A percentile compares a stretch with the other conserved stretches of the same genome.
These are phyloP conservation scores for Malacoraja senta DNA, from an alignment of 2,797 vertebrate species.

Conservation along the genomic window DNA sequence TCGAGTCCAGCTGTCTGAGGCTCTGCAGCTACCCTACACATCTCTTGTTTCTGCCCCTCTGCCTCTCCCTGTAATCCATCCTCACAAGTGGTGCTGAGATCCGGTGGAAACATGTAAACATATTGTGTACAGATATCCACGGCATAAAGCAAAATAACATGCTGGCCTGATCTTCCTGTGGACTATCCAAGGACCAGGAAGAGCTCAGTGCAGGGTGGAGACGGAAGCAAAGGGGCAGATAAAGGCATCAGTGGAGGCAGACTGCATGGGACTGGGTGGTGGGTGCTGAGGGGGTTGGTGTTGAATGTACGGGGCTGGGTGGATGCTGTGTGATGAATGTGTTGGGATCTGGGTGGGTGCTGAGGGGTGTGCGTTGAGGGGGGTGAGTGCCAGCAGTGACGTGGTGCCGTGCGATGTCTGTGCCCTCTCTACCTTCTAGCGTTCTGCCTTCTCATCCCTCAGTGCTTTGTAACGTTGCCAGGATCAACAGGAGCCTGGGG, in stretches of 20 bases:
- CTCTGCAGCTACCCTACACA: not conserved
- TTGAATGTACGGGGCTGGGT: no score
- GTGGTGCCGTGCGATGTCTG: not conserved
- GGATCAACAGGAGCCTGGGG: not conserved
- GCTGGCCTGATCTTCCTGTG: not conserved
- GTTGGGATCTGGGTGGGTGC: no score
- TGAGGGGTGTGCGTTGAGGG: not conserved
- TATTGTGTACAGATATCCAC: not conserved
- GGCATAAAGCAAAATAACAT: not conserved
- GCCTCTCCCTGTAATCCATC: not conserved
- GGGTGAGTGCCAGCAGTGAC: no score
- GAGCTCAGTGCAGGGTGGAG: no score
- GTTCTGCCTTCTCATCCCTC: no score
- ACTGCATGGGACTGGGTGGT: no score
- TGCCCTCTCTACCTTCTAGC: not conserved
- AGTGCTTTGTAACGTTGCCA: not conserved
- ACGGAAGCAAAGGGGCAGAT: no score
- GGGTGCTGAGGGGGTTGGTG: no score
- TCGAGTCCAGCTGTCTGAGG: not conserved
- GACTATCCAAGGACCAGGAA: not conserved
- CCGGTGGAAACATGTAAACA: not conserved
- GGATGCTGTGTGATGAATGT: not conserved
- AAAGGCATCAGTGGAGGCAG: no score
- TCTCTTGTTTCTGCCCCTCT: not conserved
- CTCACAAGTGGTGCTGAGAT: no score